Conservation (phyloP, 2,797 vertebrate genomes). For the Falco concolor region DNA sequence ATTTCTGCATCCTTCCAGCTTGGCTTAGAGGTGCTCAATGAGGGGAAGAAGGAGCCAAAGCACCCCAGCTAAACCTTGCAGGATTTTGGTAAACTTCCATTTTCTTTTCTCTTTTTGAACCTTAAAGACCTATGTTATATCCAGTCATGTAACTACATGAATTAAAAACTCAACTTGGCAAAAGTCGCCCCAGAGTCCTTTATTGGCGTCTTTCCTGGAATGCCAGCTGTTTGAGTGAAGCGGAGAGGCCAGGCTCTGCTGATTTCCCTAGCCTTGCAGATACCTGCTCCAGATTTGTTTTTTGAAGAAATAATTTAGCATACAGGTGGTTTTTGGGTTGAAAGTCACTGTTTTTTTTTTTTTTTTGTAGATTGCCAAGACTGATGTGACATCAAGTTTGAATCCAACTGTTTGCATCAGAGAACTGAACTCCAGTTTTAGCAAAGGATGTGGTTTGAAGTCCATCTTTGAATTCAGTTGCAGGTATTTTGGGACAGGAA, state of each 20-base stretch:
- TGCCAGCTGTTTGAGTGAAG: slow-evolving; percentile 50
- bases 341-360: background rate
- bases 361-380: background rate
- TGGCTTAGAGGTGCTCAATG: background rate
- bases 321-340: slow-evolving; percentile 34
- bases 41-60: background rate
- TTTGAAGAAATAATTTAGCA: slow-evolving; percentile 12
- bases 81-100: background rate
- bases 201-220: slow-evolving; percentile 55
- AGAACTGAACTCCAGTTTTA: background rate
- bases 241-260: background rate
- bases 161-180: slow-evolving; percentile 46
- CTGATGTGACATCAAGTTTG: background rate
- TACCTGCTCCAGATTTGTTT: slow-evolving; percentile 44
- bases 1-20: background rate
- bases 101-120: slow-evolving; percentile 10
- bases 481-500: slow-evolving; percentile 1
- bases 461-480: background rate
- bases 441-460: background rate
- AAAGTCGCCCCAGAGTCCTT: slow-evolving; percentile 2
- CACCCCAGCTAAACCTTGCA: background rate
- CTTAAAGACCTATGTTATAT: background rate
- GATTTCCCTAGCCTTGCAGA: slow-evolving; percentile 29
- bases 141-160: background rate
- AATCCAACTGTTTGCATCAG: background rate